Base-by-base conservation (phyloP, 2,797 vertebrate species). In the Graptemys geographica region DNA sequence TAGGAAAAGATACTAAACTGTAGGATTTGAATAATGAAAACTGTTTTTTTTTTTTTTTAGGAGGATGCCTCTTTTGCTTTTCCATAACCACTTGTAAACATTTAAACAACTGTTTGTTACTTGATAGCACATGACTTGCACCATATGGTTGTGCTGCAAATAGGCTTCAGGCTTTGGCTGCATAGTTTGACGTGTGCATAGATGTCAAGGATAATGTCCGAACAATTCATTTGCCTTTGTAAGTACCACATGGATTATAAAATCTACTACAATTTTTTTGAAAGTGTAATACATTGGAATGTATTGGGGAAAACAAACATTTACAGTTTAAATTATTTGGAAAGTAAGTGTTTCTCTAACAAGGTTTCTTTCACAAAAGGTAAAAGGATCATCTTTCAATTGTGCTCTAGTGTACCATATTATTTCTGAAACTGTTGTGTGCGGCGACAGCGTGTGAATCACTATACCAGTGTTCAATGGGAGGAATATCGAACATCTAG, bases 231-330 rank as follows among this genome's bases (percentile, higher is more conserved):
- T 0, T 87, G 90, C 81, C 86, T 92, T 72, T 89, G 65, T 92
- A 90, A 90, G 52, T 90, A 92, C 81, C 80, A 89, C 93, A 90
- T 79, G 69, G 47, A 27, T 95, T 53, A 27, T 52, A 95, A 94
- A 56, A 28, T 56, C 57, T 28, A 87, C 28, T 51, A 56, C 90
- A 92, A 72, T 86, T 95, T 86, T 86, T 28, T 41, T 88, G 19
- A 19, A 91, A 59, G 56, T 53, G 44, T 44, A 44, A 8, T 44
- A 8, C 44, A 69, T 95, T 89, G 53, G 94, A 91, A 86, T 85
- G 57, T 88, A 88, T 3, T 47, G 86, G 23, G 53, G 49, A 78
- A 95, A 94, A 95, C 10, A 79, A 86, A 9, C 51, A n/a, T 52
- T 86, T 94, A 59, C 52, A 94, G 93, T 94, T 90, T 91, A 89